A percentile compares a stretch with the other conserved stretches of the same genome.
Evolutionary conservation across 2,797 vertebrate species (phyloP).

Genomic region (Danio tinwini): DNA sequence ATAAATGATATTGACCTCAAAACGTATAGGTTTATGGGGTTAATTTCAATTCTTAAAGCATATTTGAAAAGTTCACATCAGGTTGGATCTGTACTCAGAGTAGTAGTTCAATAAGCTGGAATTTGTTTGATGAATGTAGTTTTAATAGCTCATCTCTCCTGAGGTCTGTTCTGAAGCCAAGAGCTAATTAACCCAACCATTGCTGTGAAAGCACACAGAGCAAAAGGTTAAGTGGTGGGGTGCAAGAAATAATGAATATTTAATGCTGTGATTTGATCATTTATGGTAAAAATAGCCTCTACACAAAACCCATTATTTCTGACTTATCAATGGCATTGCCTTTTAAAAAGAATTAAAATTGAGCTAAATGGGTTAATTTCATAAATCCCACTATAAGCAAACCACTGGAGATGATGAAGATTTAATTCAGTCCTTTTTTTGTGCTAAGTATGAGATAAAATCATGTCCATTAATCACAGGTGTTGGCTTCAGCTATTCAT

Average conservation of each 20-base stretch:
- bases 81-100: background rate
- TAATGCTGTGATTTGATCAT: conserved; percentile 41
- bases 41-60: background rate
- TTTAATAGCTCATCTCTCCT: conserved; percentile 19
- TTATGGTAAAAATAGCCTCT: conserved; percentile 37
- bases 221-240: conserved; percentile 15
- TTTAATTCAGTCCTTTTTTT: background rate
- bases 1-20: background rate
- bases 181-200: conserved; percentile 40
- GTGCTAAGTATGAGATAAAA: background rate
- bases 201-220: conserved; percentile 29
- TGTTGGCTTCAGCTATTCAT: background rate
- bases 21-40: background rate
- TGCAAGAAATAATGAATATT: conserved; percentile 32
- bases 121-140: conserved; percentile 2
- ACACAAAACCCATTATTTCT: conserved; percentile 13
- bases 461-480: background rate
- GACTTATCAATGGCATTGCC: background rate
- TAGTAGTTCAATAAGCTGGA: conserved; percentile 7
- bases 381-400: background rate
- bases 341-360: background rate
- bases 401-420: background rate
- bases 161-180: conserved; percentile 19
- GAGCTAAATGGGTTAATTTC: background rate
- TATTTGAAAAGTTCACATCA: background rate